A percentile compares a stretch with the other conserved stretches of the same genome.
phyloP scores from a whole-genome alignment of 2,888 invertebrate species.

The Linnaemya tessellans region DNA sequence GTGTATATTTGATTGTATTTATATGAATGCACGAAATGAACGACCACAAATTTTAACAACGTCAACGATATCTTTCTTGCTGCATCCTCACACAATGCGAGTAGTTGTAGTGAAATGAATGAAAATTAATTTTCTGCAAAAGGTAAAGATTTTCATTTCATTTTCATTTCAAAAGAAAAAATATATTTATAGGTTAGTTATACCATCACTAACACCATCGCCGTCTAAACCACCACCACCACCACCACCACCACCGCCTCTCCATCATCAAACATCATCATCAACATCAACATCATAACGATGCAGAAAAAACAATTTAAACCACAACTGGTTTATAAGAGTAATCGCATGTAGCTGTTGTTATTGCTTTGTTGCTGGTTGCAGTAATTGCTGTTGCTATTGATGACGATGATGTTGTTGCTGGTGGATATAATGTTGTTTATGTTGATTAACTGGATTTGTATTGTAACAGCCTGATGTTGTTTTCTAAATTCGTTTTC shows the following conservation, averaged over 20 bases:
- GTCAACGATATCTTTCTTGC: slow-evolving; percentile 8
- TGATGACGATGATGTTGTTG: slow-evolving; percentile 61
- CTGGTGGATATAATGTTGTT: slow-evolving; percentile 35
- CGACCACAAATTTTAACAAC: slow-evolving; percentile 1
- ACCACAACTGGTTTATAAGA: slow-evolving; percentile 66
- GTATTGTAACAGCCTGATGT: slow-evolving; percentile 53
- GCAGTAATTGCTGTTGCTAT: slow-evolving; percentile 61
- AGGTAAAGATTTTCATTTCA: slow-evolving; percentile 63
- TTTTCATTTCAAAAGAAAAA: slow-evolving; percentile 69
- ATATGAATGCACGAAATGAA: slow-evolving; percentile 3
- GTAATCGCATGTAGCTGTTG: slow-evolving; percentile 49
- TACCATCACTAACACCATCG: slow-evolving; percentile 49
- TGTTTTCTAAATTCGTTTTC: slow-evolving; percentile 54
- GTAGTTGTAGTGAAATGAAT: slow-evolving; percentile 23
- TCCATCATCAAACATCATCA: too few relatives aligned
- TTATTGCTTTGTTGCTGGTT: slow-evolving; percentile 67
- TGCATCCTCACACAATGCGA: slow-evolving; percentile 12
- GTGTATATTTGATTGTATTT: neutral
- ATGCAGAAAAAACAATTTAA: slow-evolving; percentile 13
- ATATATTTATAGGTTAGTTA: slow-evolving; percentile 74
- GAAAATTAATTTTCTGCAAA: slow-evolving; percentile 51
- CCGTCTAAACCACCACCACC: slow-evolving; percentile 22
- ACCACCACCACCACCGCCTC: slow-evolving; percentile 20
- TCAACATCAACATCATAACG: slow-evolving; percentile 12
- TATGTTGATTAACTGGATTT: slow-evolving; percentile 66